A percentile compares a stretch with the other conserved stretches of the same genome.
Conservation (phyloP, 2,113 vertebrate genomes). For the Cyprinus carpio region DNA sequence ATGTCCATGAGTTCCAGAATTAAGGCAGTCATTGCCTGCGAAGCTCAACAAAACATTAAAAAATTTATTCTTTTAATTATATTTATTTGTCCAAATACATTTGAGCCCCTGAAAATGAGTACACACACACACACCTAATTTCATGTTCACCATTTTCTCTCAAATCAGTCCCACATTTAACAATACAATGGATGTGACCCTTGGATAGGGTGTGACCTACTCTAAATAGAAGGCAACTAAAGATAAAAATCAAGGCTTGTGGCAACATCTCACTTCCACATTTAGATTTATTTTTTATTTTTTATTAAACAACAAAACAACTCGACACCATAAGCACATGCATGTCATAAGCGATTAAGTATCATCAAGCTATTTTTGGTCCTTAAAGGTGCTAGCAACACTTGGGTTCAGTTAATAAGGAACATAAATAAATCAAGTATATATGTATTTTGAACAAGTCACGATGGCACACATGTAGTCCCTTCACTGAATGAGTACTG, state of each 20-base stretch:
- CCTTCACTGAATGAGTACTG: not conserved
- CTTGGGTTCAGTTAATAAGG: not conserved
- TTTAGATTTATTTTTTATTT: not conserved
- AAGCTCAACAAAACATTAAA: too few species aligned
- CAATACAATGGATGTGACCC: too few species aligned
- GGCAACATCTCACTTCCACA: not conserved
- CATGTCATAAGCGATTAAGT: not conserved
- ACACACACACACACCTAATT: too few species aligned
- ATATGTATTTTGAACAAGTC: not conserved
- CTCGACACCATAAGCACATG: not conserved
- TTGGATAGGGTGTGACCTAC: not conserved
- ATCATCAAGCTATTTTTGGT: not conserved
- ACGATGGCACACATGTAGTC: not conserved
- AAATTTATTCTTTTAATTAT: too few species aligned
- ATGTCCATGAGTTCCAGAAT: too few species aligned
- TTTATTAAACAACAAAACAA: not conserved
- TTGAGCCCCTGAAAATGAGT: too few species aligned
- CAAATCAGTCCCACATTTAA: too few species aligned
- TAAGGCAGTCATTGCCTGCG: too few species aligned
- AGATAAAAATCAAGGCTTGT: not conserved
- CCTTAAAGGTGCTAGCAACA: not conserved
- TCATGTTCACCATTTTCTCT: too few species aligned
- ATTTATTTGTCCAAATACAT: too few species aligned
- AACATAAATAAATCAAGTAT: not conserved
- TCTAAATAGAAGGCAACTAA: not conserved